A percentile compares a stretch with the other conserved stretches of the same genome.
These are phyloP conservation scores for Hormaphis cornu DNA, from an alignment of 1,140 invertebrate species.

Conservation along the genomic window DNA sequence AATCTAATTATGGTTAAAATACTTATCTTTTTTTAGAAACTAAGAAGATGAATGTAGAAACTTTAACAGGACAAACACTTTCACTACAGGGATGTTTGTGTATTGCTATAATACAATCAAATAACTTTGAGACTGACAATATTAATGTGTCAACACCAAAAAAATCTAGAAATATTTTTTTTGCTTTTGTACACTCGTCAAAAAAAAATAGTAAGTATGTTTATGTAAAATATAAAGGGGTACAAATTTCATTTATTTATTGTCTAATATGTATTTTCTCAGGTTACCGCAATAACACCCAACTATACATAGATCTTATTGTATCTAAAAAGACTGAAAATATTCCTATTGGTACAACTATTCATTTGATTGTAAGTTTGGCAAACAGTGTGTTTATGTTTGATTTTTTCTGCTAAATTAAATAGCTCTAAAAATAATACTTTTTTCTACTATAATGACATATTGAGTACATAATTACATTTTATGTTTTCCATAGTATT, in stretches of 20 bases:
- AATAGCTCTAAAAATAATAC: too few species aligned
- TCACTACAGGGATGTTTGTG: slow-evolving; percentile 1
- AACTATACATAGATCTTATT: slow-evolving; percentile 5
- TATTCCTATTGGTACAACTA: slow-evolving; percentile 12
- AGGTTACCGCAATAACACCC: background rate
- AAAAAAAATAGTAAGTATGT: slow-evolving; percentile 16
- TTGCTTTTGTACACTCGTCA: background rate
- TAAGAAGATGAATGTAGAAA: background rate
- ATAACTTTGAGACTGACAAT: background rate
- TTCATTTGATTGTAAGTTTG: slow-evolving; percentile 22
- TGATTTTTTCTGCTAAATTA: too few species aligned
- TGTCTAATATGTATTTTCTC: too few species aligned
- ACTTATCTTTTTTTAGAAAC: background rate
- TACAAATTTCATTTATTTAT: too few species aligned
- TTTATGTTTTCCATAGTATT: too few species aligned
- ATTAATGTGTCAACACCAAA: background rate
- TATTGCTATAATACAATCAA: slow-evolving; percentile 14
- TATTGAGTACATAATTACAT: too few species aligned
- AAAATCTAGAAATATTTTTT: slow-evolving; percentile 23
- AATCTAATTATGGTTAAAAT: too few species aligned
- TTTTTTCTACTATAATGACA: too few species aligned
- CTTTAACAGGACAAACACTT: background rate
- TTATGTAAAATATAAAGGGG: background rate
- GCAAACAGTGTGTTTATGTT: too few species aligned
- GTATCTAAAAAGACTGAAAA: slow-evolving; percentile 14